phyloP scores from a whole-genome alignment of 2,888 invertebrate genomes.

The Bembecia ichneumoniformis region DNA sequence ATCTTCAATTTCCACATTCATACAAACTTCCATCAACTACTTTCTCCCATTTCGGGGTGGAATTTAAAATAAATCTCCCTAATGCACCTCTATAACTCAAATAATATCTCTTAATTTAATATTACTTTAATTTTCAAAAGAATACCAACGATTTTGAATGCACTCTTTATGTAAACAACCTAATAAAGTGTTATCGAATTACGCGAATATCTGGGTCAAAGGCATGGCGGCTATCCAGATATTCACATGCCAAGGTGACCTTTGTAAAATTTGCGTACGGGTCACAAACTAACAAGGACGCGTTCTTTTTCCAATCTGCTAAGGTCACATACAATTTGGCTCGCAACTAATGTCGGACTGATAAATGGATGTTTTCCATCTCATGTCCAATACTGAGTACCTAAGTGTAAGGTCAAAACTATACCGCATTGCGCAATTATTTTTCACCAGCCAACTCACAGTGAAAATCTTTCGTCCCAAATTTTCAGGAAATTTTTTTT shows the following conservation, averaged over 20 bases:
- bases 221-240: slow-evolving; percentile 28
- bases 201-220: slow-evolving; percentile 22
- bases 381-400: slow-evolving; percentile 21
- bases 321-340: slow-evolving; percentile 19
- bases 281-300: slow-evolving; percentile 4
- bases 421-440: not conserved
- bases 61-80: too few relatives aligned
- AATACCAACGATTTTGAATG: too few relatives aligned
- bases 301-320: slow-evolving; percentile 9
- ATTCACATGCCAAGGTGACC: slow-evolving; percentile 19
- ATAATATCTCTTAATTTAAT: too few relatives aligned
- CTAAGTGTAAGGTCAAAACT: slow-evolving; percentile 21
- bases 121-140: too few relatives aligned
- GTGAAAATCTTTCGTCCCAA: too few relatives aligned
- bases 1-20: too few relatives aligned
- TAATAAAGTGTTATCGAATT: not conserved
- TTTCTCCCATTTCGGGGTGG: too few relatives aligned
- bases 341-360: slow-evolving; percentile 17
- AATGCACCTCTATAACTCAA: too few relatives aligned
- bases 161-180: too few relatives aligned
- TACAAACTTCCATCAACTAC: too few relatives aligned
- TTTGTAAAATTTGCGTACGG: slow-evolving; percentile 15
- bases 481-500: too few relatives aligned
- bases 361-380: slow-evolving; percentile 12
- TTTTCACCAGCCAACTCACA: too few relatives aligned